Evolutionary conservation across 2,113 vertebrate genomes (phyloP).

Genomic region (Eupsittula cactorum): DNA sequence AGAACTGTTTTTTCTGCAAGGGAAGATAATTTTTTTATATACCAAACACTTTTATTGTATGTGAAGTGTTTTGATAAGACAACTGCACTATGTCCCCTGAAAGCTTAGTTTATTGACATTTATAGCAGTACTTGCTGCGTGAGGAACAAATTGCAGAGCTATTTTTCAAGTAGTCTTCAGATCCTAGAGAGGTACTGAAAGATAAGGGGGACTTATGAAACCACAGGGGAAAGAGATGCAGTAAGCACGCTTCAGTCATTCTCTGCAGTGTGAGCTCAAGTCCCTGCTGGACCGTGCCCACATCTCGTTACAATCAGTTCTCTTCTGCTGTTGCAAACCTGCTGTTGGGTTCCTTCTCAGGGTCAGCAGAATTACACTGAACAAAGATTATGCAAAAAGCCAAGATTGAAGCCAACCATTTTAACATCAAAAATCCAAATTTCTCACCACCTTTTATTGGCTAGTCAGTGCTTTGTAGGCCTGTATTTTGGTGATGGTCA

Average conservation of each 20-base stretch:
- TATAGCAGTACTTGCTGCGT: neutral
- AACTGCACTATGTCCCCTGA: neutral
- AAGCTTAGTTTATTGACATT: conserved; percentile 37
- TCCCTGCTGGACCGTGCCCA: neutral
- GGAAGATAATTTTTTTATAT: neutral
- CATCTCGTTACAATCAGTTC: accelerated
- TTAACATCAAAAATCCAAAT: neutral
- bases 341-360: neutral
- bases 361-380: neutral
- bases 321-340: neutral
- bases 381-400: neutral
- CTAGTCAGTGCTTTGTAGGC: neutral
- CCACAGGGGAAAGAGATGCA: neutral
- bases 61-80: conserved; percentile 52
- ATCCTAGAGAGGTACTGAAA: neutral
- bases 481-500: neutral
- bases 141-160: conserved; percentile 14
- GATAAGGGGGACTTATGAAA: neutral
- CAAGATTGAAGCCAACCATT: neutral
- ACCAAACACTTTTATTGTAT: neutral
- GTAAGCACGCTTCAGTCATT: neutral
- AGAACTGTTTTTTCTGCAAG: conserved; percentile 22
- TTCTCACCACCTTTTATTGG: neutral
- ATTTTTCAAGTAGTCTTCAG: neutral
- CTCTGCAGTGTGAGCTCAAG: neutral